Percentiles rank a stretch among this genome's conserved stretches.
These are phyloP conservation scores for Thamnaconus septentrionalis DNA, from an alignment of 2,113 vertebrate species.

Conservation along the genomic window DNA sequence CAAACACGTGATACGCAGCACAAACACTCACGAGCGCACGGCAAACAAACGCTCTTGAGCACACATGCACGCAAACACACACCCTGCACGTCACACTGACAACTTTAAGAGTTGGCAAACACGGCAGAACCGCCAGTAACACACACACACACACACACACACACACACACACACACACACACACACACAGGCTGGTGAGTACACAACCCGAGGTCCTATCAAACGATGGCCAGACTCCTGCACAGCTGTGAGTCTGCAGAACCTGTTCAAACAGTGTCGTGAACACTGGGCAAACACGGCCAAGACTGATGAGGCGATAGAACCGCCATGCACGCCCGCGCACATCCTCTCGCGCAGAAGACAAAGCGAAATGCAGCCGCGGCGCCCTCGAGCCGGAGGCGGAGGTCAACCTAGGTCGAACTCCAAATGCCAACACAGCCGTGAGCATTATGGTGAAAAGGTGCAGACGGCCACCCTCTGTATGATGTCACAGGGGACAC, in stretches of 20 bases:
- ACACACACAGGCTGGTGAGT: constrained; percentile 23
- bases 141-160: constrained; percentile 4
- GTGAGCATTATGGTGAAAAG: too few species aligned
- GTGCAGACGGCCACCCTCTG: too few species aligned
- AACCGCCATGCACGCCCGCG: constrained; percentile 28
- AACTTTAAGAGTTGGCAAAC: constrained; percentile 54
- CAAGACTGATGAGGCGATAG: constrained; percentile 49
- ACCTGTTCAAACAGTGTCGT: constrained; percentile 69
- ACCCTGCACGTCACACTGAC: constrained; percentile 37
- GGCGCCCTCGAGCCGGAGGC: neutral
- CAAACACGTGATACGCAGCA: constrained; percentile 38
- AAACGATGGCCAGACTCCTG: constrained; percentile 53
- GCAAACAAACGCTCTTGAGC: constrained; percentile 45
- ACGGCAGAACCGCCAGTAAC: constrained; percentile 36
- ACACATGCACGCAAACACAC: constrained; percentile 9
- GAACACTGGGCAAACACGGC: constrained; percentile 60
- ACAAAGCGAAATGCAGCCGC: constrained; percentile 29
- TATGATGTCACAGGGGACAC: too few species aligned
- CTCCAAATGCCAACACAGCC: too few species aligned
- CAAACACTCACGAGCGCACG: constrained; percentile 48
- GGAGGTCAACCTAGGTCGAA: neutral
- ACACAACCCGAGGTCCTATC: constrained; percentile 52
- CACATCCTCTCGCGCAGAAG: constrained; percentile 32
- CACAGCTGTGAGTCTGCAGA: constrained; percentile 50
- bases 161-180: neutral